Conservation (phyloP, 2,113 vertebrate genomes). For the Hemibagrus wyckioides region DNA sequence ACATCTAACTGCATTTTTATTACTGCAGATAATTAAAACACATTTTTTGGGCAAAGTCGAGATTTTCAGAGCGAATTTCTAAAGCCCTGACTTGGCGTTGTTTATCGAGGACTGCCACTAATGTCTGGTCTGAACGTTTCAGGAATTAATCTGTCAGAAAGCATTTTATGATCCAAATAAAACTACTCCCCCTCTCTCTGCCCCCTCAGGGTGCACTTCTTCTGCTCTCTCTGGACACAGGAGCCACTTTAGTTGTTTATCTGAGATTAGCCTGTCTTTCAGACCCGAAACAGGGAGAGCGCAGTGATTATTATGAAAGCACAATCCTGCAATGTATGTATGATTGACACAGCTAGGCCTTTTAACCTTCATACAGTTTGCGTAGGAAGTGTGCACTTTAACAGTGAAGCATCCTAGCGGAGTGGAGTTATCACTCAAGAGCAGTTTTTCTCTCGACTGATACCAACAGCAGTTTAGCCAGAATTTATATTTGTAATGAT, state of each 20-base stretch:
- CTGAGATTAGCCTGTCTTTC: not conserved
- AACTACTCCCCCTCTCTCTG: not conserved
- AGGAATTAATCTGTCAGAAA: slow-evolving; percentile 27
- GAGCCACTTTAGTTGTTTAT: not conserved
- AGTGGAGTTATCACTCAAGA: not conserved
- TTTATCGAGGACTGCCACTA: not conserved
- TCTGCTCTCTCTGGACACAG: not conserved
- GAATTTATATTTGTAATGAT: not conserved
- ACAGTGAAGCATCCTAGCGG: not conserved
- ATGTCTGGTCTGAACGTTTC: slow-evolving; percentile 2
- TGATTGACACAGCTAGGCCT: not conserved
- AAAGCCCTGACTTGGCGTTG: slow-evolving; percentile 16
- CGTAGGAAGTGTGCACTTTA: not conserved
- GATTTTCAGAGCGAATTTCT: not conserved
- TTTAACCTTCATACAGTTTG: not conserved
- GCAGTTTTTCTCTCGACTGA: not conserved
- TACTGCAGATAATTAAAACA: not conserved
- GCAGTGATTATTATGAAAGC: not conserved
- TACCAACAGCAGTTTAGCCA: not conserved
- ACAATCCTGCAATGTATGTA: too few species aligned
- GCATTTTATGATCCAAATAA: slow-evolving; percentile 28
- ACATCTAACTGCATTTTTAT: not conserved
- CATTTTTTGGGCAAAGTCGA: not conserved
- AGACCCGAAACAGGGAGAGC: not conserved
- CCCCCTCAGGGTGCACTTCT: not conserved